Percentiles rank a stretch among this genome's conserved stretches.
These are phyloP conservation scores for Sitophilus oryzae DNA, from an alignment of 1,140 invertebrate genomes.

Conservation along the genomic window DNA sequence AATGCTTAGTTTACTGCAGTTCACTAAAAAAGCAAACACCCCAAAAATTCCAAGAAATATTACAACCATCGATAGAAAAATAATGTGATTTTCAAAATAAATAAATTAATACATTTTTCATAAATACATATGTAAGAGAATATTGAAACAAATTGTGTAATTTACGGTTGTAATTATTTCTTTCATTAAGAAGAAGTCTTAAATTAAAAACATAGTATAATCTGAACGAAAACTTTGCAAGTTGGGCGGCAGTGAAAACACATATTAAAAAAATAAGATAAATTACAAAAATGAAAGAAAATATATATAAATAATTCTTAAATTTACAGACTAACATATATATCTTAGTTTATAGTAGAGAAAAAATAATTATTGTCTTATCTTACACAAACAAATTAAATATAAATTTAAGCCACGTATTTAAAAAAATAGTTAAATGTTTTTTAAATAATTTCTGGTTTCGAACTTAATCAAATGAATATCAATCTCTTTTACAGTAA, in stretches of 20 bases:
- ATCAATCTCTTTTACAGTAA: too few relatives aligned
- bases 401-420: not conserved
- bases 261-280: slow-evolving; percentile 3
- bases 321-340: slow-evolving; percentile 8
- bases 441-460: too few relatives aligned
- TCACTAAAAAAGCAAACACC: not conserved
- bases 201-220: too few relatives aligned
- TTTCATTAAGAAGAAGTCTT: too few relatives aligned
- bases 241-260: slow-evolving; percentile 6
- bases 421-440: not conserved
- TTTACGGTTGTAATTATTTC: too few relatives aligned
- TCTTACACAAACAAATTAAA: slow-evolving; percentile 21
- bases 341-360: slow-evolving; percentile 12
- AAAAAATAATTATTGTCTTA: slow-evolving; percentile 33
- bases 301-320: slow-evolving; percentile 7
- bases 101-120: not conserved
- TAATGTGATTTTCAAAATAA: too few relatives aligned
- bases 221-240: too few relatives aligned
- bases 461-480: not conserved
- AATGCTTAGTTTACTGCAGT: slow-evolving; percentile 4
- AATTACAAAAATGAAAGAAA: slow-evolving; percentile 3
- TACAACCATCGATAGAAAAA: too few relatives aligned
- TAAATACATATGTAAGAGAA: too few relatives aligned
- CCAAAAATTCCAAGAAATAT: not conserved
- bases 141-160: too few relatives aligned